Conservation (phyloP, 2,113 vertebrate genomes). For the Alligator sinensis region DNA sequence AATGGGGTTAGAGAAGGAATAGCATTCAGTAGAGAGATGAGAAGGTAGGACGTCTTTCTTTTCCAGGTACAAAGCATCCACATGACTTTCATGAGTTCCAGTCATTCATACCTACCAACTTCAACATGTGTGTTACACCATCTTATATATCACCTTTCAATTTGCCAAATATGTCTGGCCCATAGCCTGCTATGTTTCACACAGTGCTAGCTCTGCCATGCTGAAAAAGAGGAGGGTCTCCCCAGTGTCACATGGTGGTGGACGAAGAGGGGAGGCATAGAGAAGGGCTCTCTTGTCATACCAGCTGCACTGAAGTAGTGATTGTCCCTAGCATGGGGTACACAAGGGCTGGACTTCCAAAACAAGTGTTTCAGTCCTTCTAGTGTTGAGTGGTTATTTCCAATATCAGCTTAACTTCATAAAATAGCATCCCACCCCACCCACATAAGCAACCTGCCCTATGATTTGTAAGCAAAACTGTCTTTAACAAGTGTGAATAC, state of each 20-base stretch:
- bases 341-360: not conserved
- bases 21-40: not conserved
- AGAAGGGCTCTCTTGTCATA: not conserved
- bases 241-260: too few relatives aligned
- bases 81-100: too few relatives aligned
- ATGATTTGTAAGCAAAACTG: not conserved
- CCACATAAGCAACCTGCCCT: not conserved
- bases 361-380: not conserved
- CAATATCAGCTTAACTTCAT: not conserved
- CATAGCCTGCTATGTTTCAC: not conserved
- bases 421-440: not conserved
- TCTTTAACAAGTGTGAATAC: not conserved
- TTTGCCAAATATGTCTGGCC: not conserved
- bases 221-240: not conserved
- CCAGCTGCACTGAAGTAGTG: not conserved
- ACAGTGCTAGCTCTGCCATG: not conserved
- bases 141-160: too few relatives aligned
- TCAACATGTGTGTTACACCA: too few relatives aligned
- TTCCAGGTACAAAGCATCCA: too few relatives aligned
- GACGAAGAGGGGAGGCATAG: too few relatives aligned
- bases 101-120: too few relatives aligned
- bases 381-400: not conserved
- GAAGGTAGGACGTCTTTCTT: too few relatives aligned
- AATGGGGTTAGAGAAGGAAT: accelerated
- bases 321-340: not conserved